These are phyloP conservation scores for Eremophila alpestris DNA, from an alignment of 2,797 vertebrate genomes.

Conservation along the genomic window DNA sequence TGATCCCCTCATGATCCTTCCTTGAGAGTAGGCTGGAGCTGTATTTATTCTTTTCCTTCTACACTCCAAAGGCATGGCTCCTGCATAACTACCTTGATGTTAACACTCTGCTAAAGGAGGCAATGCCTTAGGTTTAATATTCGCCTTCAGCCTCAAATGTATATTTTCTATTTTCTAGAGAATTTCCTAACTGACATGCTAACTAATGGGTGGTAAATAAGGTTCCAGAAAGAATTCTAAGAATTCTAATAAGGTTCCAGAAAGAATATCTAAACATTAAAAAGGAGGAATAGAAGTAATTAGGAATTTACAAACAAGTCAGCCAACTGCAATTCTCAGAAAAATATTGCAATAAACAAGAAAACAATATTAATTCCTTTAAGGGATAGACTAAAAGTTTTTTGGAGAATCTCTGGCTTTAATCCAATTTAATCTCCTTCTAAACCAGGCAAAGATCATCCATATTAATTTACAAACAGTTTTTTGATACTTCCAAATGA, in stretches of 20 bases:
- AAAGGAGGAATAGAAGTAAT: background rate
- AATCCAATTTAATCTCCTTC: background rate
- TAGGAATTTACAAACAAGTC: background rate
- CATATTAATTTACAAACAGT: background rate
- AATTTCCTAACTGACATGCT: background rate
- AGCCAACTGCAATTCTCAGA: background rate
- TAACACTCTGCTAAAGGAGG: background rate
- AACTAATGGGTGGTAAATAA: background rate
- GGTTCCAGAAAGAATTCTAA: background rate
- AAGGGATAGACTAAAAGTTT: background rate
- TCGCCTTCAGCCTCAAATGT: background rate
- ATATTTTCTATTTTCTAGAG: background rate
- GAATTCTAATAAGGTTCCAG: background rate
- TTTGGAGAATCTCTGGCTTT: background rate
- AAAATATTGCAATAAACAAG: background rate
- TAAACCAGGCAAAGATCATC: background rate
- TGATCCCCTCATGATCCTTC: background rate
- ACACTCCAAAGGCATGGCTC: background rate
- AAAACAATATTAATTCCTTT: background rate
- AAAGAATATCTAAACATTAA: background rate
- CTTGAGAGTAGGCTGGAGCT: background rate
- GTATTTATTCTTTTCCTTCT: background rate
- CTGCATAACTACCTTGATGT: background rate
- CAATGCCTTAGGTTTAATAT: background rate
- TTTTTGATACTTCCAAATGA: background rate